Evolutionary conservation across 2,888 invertebrate species (phyloP), one percentile per base, ranked within the genome.

Genomic region (Cinara cedri): DNA sequence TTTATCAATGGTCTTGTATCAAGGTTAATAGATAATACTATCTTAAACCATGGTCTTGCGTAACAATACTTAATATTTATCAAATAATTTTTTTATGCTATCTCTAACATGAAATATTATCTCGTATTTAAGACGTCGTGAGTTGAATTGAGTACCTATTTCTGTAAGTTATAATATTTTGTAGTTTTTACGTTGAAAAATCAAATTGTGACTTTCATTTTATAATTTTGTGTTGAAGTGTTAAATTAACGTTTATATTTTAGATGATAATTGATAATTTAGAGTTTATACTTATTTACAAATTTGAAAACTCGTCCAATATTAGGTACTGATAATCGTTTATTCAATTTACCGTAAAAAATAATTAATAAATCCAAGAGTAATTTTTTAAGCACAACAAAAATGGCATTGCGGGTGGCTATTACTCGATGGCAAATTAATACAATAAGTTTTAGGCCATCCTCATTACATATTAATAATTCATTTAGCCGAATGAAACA

Each of bases 321-420:
- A 54, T 65, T 46, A n/a, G n/a, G n/a, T n/a, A 65, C 16, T 24
- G 21, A 14, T 2, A 0, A 14, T 46, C 2, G n/a, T 51, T 51
- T 8, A 51, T 68, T 51, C 10, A 65, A 46, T 46, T 9, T 34
- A 34, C 34, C 3, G 3, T 34, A 6, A 34, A 34, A 6, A 34
- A 34, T 4, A 14, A 62, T n/a, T n/a, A 63, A 55, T n/a, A 51
- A 16, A 3, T 19, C 0, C 16, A 34, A 72, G 46, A 19, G 9
- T 14, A 0, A 19, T 46, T n/a, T n/a, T n/a, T 24, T 21, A 10
- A 62, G 10, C 0, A 34, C 10, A 11, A 42, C 21, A n/a, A 46
- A 66, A 76, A 68, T 76, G 76, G 76, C 76, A 21, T 21, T 76
- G 21, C 44, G 76, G 14, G 66, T 57, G 8, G 66, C 55, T 19